These are phyloP conservation scores for Patagioenas fasciata DNA, from an alignment of 2,113 vertebrate genomes.

Conservation along the genomic window DNA sequence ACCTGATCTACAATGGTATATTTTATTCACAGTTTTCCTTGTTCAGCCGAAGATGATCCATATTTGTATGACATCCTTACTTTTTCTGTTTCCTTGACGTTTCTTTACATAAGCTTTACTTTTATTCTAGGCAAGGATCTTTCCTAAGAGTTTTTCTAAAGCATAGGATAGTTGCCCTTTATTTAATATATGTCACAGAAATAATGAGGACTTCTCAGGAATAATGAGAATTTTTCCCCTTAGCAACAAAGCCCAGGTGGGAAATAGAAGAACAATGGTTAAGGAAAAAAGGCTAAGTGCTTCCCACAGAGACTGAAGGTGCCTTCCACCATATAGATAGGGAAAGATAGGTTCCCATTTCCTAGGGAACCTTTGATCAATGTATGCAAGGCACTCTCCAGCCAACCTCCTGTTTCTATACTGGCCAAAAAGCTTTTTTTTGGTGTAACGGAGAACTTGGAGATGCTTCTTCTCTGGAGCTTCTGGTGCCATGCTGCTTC, in stretches of 20 bases:
- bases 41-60: neutral
- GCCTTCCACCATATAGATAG: neutral
- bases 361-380: neutral
- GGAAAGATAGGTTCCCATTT: neutral
- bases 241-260: neutral
- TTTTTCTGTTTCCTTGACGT: neutral
- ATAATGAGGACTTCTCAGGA: neutral
- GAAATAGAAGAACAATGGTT: neutral
- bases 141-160: neutral
- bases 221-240: neutral
- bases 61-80: neutral
- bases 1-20: neutral
- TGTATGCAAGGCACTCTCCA: neutral
- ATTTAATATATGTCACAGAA: neutral
- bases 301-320: neutral
- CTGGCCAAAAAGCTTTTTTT: neutral
- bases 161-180: neutral
- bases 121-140: neutral
- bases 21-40: neutral
- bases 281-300: neutral
- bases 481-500: accelerated
- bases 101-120: neutral
- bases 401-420: neutral
- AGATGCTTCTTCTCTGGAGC: neutral
- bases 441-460: accelerated